Evolutionary conservation across 2,888 invertebrate species (phyloP), one percentile per base, ranked within the genome.

Genomic region (Podotricha telesiphe): DNA sequence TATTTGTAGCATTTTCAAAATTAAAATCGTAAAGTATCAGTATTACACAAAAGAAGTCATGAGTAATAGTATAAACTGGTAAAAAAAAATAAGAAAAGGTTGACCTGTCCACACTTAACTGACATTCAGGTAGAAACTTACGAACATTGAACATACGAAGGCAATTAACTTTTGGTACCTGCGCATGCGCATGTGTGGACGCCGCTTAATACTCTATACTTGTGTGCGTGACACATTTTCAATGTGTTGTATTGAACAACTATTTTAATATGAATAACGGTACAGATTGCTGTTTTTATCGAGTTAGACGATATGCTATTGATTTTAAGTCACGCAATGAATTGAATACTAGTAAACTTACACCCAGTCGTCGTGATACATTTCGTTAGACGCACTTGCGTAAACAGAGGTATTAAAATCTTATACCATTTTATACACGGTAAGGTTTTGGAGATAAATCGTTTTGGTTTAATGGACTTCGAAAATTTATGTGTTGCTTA

Each of bases 101-200:
- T 74, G 73, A 76, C 76, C 76, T 76, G 77, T 75, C 77, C 74
- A 69, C 77, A 75, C 75, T 73, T 70, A 74, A 71, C 74, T 74
- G 74, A 75, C 74, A 73, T 70, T 74, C 76, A 91, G 91, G 91
- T 90, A 91, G 87, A 87, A 82, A 80, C 80, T 82, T 82, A 86
- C 85, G 85, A 87, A 83, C 86, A 89, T 87, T 89, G 89, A 87
- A 89, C 89, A 92, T 89, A 91, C 89, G 87, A 89, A 87, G 87
- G 88, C 92, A 91, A 92, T 92, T 93, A 91, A 89, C 90, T 86
- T 87, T 85, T 80, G 85, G 86, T 91, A 91, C 91, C 91, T 91
- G 91, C 86, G 82, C 74, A 56, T 69, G 79, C 82, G 79, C 80
- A 76, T 82, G 84, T 85, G 84, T 80, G 80, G 72, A 73, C 65